A percentile compares a stretch with the other conserved stretches of the same genome.
Conservation (phyloP, 2,888 invertebrate genomes). For the Cerastoderma edule region DNA sequence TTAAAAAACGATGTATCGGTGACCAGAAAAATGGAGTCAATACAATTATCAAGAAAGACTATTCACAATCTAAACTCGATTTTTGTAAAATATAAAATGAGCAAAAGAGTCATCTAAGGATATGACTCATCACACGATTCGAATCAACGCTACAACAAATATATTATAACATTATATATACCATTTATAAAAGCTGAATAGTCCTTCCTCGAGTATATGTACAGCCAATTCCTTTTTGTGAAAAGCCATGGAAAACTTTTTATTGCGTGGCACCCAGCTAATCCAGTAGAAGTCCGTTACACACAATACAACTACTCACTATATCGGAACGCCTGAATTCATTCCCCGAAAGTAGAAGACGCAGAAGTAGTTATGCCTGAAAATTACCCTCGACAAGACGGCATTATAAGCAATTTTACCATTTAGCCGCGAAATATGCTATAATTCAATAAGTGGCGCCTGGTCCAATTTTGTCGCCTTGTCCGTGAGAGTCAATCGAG, state of each 20-base stretch:
- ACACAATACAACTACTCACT: slow-evolving; percentile 13
- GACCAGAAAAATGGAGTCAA: too few species aligned
- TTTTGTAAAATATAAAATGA: too few species aligned
- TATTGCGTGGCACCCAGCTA: background rate
- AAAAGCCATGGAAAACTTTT: slow-evolving; percentile 17
- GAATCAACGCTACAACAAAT: too few species aligned
- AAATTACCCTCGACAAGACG: slow-evolving; percentile 20
- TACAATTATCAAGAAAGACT: too few species aligned
- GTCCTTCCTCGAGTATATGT: background rate
- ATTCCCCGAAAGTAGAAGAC: background rate
- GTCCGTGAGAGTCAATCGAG: slow-evolving; percentile 10
- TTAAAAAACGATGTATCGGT: too few species aligned
- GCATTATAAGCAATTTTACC: slow-evolving; percentile 46
- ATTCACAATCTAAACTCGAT: too few species aligned
- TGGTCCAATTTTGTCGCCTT: slow-evolving; percentile 25
- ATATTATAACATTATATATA: slow-evolving; percentile 8
- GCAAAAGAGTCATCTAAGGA: too few species aligned
- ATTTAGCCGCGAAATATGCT: slow-evolving; percentile 55
- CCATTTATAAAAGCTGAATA: background rate
- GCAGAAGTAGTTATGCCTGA: slow-evolving; percentile 16
- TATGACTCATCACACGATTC: too few species aligned
- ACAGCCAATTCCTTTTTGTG: background rate
- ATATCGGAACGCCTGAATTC: background rate
- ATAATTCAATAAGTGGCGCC: slow-evolving; percentile 51
- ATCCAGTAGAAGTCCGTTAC: slow-evolving; percentile 10